Base-by-base conservation (phyloP, 2,888 invertebrate species). In the Drosophila macrospina region DNA sequence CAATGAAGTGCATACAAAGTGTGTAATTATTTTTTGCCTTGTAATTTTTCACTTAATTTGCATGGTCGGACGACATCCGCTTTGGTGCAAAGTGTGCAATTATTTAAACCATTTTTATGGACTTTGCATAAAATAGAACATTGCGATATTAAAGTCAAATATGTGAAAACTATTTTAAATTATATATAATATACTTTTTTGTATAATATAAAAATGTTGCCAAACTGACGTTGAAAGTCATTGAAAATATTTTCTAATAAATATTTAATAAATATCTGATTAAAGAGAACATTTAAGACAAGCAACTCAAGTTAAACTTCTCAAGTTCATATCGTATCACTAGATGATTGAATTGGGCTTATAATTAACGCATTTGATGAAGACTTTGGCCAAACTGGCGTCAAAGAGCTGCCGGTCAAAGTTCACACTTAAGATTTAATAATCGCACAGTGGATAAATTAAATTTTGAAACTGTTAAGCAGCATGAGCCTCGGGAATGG, bases 1-100 rank as follows among this genome's bases (percentile, higher is more conserved):
- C 44, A 34, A 36, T 36, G 15, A 68, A 73, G 64, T 73, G 68
- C 78, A 75, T 75, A 72, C 77, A 75, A 74, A 77, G 76, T 78
- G 61, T 78, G 51, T 64, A 74, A 77, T 77, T 78, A 77, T 77
- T 74, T 74, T 67, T 69, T 77, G 83, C 86, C 77, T 81, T 86
- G 86, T 73, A 82, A 81, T 82, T 81, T 81, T 81, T 86, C 85
- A 80, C 80, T 85, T 80, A 85, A 85, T 85, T 80, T 80, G 79
- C 80, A 85, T 81, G 80, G 80, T 65, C 64, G 80, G 56, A 56
- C 67, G 75, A 85, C 85, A 81, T 80, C 80, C 80, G 80, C 44
- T 71, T 50, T 52, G 51, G 47, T 34, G 52, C 69, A 65, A 61
- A 65, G 67, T 83, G 62, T 78, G 78, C 64, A 86, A 86, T 86